A percentile compares a stretch with the other conserved stretches of the same genome.
Evolutionary conservation across 2,797 vertebrate genomes (phyloP).

Genomic region (Columba guinea): DNA sequence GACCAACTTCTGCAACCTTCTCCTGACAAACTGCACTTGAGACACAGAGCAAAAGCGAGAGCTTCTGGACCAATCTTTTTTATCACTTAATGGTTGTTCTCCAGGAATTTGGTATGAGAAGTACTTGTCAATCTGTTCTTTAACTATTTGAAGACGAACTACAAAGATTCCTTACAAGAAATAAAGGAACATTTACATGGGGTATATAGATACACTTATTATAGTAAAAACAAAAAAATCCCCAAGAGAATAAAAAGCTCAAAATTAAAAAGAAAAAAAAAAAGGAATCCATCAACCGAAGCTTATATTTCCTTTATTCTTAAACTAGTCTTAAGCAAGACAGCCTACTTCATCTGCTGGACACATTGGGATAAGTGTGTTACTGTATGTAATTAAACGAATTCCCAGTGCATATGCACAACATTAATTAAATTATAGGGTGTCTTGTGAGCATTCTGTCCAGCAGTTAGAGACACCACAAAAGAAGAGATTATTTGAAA

Average conservation of each 20-base stretch:
- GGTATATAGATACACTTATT: not conserved
- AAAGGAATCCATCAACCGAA: not conserved
- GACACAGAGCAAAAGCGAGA: not conserved
- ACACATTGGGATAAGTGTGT: not conserved
- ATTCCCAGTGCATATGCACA: not conserved
- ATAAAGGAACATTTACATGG: not conserved
- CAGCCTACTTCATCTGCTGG: not conserved
- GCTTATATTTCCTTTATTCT: not conserved
- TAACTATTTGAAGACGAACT: not conserved
- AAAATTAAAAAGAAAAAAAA: not conserved
- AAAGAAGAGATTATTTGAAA: not conserved
- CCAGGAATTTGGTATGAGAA: not conserved
- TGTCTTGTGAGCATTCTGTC: not conserved
- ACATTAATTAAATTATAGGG: slow-evolving; percentile 1
- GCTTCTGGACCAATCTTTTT: not conserved
- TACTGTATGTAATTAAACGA: not conserved
- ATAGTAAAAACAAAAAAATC: not conserved
- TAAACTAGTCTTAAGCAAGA: not conserved
- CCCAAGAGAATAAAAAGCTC: not conserved
- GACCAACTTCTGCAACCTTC: not conserved
- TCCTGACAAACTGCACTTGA: not conserved
- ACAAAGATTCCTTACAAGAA: not conserved
- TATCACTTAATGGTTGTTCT: not conserved
- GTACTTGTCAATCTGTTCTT: not conserved
- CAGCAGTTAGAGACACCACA: not conserved